Evolutionary conservation across 2,888 invertebrate genomes (phyloP).

Genomic region (Cetonia aurata): DNA sequence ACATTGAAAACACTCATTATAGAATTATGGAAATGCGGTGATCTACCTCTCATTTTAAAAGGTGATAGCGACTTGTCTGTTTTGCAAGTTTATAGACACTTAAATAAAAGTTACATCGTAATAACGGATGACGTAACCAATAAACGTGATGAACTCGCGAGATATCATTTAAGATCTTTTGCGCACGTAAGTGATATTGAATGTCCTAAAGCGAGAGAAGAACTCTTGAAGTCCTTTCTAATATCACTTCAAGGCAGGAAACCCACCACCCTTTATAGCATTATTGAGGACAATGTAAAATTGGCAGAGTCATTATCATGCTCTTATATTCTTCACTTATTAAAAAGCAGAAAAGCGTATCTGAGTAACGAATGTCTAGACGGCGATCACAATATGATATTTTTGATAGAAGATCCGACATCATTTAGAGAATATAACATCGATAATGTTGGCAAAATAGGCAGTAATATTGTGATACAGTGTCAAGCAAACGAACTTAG

Average conservation of each 20-base stretch:
- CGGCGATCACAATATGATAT: neutral
- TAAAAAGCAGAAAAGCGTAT: neutral
- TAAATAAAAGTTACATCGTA: neutral
- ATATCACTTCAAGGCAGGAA: conserved; percentile 7
- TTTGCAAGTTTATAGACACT: neutral
- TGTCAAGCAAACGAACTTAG: neutral
- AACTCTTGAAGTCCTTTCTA: neutral
- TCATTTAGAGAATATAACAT: too few species aligned
- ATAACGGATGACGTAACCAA: neutral
- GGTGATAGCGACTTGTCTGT: neutral
- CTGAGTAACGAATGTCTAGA: neutral
- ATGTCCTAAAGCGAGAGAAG: neutral
- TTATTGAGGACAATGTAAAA: neutral
- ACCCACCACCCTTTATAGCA: neutral
- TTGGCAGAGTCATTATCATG: neutral
- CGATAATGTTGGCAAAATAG: neutral
- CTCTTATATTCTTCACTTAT: conserved; percentile 2
- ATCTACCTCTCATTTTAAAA: conserved; percentile 1
- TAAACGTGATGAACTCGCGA: neutral
- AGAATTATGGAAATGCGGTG: neutral
- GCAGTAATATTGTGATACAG: neutral
- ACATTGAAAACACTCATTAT: neutral
- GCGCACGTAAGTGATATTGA: neutral
- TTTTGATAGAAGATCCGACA: neutral
- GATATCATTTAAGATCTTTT: conserved; percentile 2